phyloP scores from a whole-genome alignment of 2,113 vertebrate genomes.

The Antennarius striatus region DNA sequence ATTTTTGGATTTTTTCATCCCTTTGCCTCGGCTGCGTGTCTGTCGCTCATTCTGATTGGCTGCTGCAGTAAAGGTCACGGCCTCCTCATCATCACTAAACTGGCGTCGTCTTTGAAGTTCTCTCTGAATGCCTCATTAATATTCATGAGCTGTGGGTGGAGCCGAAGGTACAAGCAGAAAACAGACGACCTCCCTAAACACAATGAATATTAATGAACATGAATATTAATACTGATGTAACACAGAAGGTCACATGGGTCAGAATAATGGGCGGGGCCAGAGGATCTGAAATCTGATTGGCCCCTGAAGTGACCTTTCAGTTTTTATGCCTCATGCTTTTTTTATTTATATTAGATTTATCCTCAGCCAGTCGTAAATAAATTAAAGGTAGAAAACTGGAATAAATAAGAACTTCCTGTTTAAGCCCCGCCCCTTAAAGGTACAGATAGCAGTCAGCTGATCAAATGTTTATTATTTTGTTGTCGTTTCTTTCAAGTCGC shows the following conservation, averaged over 20 bases:
- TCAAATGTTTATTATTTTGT: too few relatives aligned
- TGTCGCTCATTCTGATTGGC: slow-evolving; percentile 36
- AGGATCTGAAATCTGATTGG: too few relatives aligned
- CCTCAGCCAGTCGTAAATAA: too few relatives aligned
- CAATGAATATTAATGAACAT: slow-evolving; percentile 52
- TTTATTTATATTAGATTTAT: too few relatives aligned
- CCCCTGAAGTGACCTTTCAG: too few relatives aligned
- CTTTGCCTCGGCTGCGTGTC: not conserved
- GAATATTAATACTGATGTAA: slow-evolving; percentile 53
- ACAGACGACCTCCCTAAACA: slow-evolving; percentile 31
- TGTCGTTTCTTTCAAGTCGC: too few relatives aligned
- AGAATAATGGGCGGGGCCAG: slow-evolving; percentile 30
- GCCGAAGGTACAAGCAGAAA: slow-evolving; percentile 45
- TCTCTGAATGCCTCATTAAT: slow-evolving; percentile 37
- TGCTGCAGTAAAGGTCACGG: slow-evolving; percentile 31
- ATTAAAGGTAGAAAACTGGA: too few relatives aligned
- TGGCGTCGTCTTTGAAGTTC: slow-evolving; percentile 9
- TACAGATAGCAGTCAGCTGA: too few relatives aligned
- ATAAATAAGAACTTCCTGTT: too few relatives aligned
- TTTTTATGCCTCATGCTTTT: too few relatives aligned
- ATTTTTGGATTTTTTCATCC: not conserved
- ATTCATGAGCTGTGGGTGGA: slow-evolving; percentile 48
- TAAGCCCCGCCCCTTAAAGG: too few relatives aligned
- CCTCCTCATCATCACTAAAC: not conserved
- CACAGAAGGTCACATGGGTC: slow-evolving; percentile 5